Base-by-base conservation (phyloP, 2,113 vertebrate genomes). In the Tachysurus fulvidraco region DNA sequence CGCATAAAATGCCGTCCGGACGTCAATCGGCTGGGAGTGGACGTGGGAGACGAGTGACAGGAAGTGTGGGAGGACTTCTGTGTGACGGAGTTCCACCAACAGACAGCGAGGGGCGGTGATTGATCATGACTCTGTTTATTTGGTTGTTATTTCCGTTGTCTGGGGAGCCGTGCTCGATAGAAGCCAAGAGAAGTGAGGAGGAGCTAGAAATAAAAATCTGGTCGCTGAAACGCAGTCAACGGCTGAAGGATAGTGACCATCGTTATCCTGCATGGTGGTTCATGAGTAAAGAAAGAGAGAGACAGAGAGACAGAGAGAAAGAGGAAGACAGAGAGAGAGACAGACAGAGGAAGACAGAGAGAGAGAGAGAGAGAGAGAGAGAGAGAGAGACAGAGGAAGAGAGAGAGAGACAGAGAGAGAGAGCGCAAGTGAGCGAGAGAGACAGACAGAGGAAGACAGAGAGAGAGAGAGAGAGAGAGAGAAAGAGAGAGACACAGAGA, bases 21-120 rank as follows among this genome's bases (percentile, higher is more conserved):
- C 81, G 86, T 78, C 89, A 86, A 82, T 88, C 88, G 89, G 77
- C 62, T 76, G 10, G 67, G 36, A 36, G 64, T 11, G 57, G n/a
- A 57, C 5, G 2, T 21, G 0, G 21, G 30, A 87, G 71, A 73
- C 77, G 67, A 81, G 59, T 16, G 41, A 82, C 62, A 55, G 7
- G 28, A 62, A 41, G 57, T 36, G 81, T 83, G 69, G 74, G 82
- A 71, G 25, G 23, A 83, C 25, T 5, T 44, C 41, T 46, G 44
- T 74, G 41, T 5, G 71, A 55, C n/a, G 28, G 74, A 1, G 8
- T 28, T 77, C 36, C 46, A 2, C 23, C 2, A 54, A 5, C 11
- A 77, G 74, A 54, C 50, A 28, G n/a, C 13, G 16, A 50, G 50
- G 14, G n/a, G 52, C 17, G 25, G 23, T 50, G 46, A n/a, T 23